These are phyloP conservation scores for Chlamydotis undulata DNA, from an alignment of 2,113 vertebrate genomes.

Conservation along the genomic window DNA sequence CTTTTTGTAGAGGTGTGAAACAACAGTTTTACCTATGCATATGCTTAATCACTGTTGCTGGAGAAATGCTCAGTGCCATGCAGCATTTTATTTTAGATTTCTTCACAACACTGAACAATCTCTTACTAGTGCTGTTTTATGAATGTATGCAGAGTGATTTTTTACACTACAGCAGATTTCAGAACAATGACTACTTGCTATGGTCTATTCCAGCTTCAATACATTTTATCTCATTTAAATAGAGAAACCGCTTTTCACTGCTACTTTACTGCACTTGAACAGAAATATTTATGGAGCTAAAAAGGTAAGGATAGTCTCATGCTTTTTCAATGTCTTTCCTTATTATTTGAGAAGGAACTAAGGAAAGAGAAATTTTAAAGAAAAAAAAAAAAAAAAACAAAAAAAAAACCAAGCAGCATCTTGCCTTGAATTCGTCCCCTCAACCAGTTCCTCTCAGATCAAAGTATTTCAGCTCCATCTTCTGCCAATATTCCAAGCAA, in stretches of 20 bases:
- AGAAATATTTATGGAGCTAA: not conserved
- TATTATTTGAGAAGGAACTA: not conserved
- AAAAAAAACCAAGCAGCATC: not conserved
- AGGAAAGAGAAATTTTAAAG: not conserved
- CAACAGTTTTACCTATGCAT: not conserved
- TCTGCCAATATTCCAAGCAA: not conserved
- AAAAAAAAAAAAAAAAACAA: too few species aligned
- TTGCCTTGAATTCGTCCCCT: not conserved
- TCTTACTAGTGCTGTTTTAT: not conserved
- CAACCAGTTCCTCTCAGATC: not conserved
- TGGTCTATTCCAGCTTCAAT: not conserved
- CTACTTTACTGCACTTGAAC: not conserved
- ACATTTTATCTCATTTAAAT: not conserved
- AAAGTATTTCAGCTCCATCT: not conserved
- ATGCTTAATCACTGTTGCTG: not conserved
- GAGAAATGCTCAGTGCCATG: rapidly evolving
- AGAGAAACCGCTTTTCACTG: not conserved
- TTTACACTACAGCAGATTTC: not conserved
- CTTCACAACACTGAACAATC: not conserved
- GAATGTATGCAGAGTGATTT: not conserved
- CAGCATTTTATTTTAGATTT: not conserved
- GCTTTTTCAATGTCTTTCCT: not conserved
- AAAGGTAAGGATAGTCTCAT: not conserved
- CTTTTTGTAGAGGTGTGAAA: not conserved
- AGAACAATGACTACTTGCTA: not conserved